A percentile compares a stretch with the other conserved stretches of the same genome.
Conservation (phyloP, 2,113 vertebrate genomes). For the Chunga burmeisteri region DNA sequence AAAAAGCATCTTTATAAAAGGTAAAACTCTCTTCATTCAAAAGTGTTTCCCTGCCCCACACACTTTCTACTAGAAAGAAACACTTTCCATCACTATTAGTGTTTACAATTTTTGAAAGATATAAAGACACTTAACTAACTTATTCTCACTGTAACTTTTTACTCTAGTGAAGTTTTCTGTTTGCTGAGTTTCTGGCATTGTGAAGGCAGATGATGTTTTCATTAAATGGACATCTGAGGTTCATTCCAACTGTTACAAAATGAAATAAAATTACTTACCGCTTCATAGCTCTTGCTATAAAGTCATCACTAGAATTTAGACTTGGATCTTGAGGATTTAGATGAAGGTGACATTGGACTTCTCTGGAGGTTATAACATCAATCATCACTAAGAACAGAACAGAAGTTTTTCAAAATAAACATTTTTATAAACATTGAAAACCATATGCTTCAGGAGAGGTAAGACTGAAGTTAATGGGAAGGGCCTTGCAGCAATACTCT, state of each 20-base stretch:
- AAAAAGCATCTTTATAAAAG: neutral
- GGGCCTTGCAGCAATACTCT: neutral
- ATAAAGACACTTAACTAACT: neutral
- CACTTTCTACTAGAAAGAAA: neutral
- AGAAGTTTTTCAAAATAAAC: neutral
- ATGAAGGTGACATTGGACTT: slow-evolving; percentile 74
- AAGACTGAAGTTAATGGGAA: neutral
- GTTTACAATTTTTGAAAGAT: neutral
- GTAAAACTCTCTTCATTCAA: neutral
- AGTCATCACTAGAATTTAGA: slow-evolving; percentile 62
- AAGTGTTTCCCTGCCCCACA: neutral
- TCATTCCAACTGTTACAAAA: neutral
- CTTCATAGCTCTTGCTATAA: slow-evolving; percentile 71
- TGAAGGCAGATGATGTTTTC: neutral
- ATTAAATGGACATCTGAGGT: neutral
- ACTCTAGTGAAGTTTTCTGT: neutral
- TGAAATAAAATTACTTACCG: slow-evolving; percentile 52
- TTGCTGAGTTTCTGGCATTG: neutral
- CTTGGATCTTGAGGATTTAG: slow-evolving; percentile 36
- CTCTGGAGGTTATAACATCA: slow-evolving; percentile 65
- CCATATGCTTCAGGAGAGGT: neutral
- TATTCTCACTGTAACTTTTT: neutral
- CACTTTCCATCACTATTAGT: neutral
- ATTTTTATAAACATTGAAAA: neutral
- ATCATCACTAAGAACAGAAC: slow-evolving; percentile 74